phyloP scores from a whole-genome alignment of 1,140 invertebrate genomes.

The Anagrus nilaparvatae region DNA sequence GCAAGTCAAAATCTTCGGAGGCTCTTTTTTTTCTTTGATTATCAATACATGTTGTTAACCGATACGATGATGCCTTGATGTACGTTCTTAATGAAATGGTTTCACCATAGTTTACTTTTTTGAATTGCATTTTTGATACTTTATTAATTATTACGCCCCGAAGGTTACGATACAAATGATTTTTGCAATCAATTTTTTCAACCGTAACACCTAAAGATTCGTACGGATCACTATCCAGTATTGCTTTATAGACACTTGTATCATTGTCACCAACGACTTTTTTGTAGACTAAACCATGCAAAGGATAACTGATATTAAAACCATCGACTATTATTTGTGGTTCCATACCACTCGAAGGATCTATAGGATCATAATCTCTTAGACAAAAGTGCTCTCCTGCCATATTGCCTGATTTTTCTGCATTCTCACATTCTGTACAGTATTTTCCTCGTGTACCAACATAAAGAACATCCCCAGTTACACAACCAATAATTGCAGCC shows the following conservation, averaged over 20 bases:
- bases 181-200: too few relatives aligned
- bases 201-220: too few relatives aligned
- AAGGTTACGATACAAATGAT: too few relatives aligned
- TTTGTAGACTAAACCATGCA: slow-evolving; percentile 25
- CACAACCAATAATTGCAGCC: slow-evolving; percentile 24
- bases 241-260: slow-evolving; percentile 24
- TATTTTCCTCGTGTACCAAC: slow-evolving; percentile 26
- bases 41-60: too few relatives aligned
- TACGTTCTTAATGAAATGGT: too few relatives aligned
- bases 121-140: too few relatives aligned
- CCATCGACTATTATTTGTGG: slow-evolving; percentile 31
- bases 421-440: slow-evolving; percentile 24
- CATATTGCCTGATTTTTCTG: slow-evolving; percentile 10
- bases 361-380: slow-evolving; percentile 23
- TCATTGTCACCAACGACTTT: slow-evolving; percentile 29
- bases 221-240: too few relatives aligned
- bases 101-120: too few relatives aligned
- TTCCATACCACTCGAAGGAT: slow-evolving; percentile 34
- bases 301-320: slow-evolving; percentile 23
- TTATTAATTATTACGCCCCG: too few relatives aligned
- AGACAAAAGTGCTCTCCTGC: slow-evolving; percentile 21
- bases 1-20: too few relatives aligned
- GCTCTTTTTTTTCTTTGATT: too few relatives aligned
- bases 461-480: slow-evolving; percentile 27
- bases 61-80: too few relatives aligned